Evolutionary conservation across 1,140 invertebrate genomes (phyloP).

Genomic region (Wasmannia auropunctata): DNA sequence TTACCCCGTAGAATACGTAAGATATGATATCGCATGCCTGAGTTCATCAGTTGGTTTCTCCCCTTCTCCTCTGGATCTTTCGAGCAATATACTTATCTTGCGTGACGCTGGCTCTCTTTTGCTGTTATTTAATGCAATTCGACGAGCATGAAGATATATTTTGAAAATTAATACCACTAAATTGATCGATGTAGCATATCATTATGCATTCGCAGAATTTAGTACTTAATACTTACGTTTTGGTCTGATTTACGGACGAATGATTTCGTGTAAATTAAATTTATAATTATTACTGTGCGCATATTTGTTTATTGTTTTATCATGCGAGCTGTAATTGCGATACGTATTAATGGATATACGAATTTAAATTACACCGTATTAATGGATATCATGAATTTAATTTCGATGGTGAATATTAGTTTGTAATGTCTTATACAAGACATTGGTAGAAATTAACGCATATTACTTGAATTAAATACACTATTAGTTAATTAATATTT

Average conservation of each 20-base stretch:
- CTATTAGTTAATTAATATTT: not conserved
- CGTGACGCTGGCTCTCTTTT: not conserved
- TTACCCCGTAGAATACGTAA: constrained; percentile 2
- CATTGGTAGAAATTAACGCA: not conserved
- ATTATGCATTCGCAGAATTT: not conserved
- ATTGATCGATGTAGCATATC: not conserved
- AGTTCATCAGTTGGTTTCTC: not conserved
- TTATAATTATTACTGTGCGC: not conserved
- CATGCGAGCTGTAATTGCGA: not conserved
- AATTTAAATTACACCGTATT: not conserved
- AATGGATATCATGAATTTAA: not conserved
- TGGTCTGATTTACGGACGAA: not conserved
- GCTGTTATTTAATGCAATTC: not conserved
- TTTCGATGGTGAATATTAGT: not conserved
- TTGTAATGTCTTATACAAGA: not conserved
- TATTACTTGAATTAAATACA: not conserved
- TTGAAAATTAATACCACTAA: not conserved
- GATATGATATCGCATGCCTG: constrained; percentile 3
- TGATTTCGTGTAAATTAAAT: not conserved
- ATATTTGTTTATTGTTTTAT: constrained; percentile 28
- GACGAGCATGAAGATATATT: not conserved
- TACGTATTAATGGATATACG: not conserved
- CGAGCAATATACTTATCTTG: not conserved
- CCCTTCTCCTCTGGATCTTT: not conserved
- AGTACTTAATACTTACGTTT: not conserved